A percentile compares a stretch with the other conserved stretches of the same genome.
Conservation (phyloP, 2,888 invertebrate species). For the Zonitis immaculata region DNA sequence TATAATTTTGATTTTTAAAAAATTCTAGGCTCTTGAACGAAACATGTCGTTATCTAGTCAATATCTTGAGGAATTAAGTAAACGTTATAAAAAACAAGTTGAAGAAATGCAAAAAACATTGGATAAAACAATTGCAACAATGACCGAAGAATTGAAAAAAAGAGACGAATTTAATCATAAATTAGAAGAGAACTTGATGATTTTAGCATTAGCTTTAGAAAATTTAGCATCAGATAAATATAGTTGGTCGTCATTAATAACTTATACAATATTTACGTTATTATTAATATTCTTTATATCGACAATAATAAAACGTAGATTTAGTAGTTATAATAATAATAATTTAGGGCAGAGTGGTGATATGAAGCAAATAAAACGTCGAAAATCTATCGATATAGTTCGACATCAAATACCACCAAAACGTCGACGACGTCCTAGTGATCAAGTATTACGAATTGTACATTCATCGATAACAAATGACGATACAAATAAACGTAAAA, state of each 20-base stretch:
- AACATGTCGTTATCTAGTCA: slow-evolving; percentile 97
- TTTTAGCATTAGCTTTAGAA: slow-evolving; percentile 59
- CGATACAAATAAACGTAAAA: slow-evolving; percentile 23
- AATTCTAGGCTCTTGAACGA: slow-evolving; percentile 75
- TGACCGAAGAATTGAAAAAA: slow-evolving; percentile 71
- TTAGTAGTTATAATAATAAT: background rate
- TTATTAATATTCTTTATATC: slow-evolving; percentile 49
- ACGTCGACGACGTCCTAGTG: slow-evolving; percentile 66
- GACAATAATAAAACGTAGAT: background rate
- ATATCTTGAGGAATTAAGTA: slow-evolving; percentile 93
- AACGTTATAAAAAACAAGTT: slow-evolving; percentile 92
- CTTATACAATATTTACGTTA: slow-evolving; percentile 53
- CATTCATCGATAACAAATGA: slow-evolving; percentile 25
- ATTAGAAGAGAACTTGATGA: slow-evolving; percentile 58
- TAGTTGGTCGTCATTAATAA: slow-evolving; percentile 59
- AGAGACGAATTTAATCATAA: slow-evolving; percentile 66
- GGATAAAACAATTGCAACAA: slow-evolving; percentile 69
- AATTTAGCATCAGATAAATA: slow-evolving; percentile 59
- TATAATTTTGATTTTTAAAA: slow-evolving; percentile 15
- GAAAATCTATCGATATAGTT: slow-evolving; percentile 64
- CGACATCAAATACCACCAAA: slow-evolving; percentile 55
- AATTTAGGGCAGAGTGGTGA: background rate
- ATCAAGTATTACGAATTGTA: slow-evolving; percentile 61
- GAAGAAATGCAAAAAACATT: slow-evolving; percentile 88
- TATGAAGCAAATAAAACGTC: slow-evolving; percentile 41